phyloP scores from a whole-genome alignment of 2,888 invertebrate genomes.

The Epicampocera succincta region DNA sequence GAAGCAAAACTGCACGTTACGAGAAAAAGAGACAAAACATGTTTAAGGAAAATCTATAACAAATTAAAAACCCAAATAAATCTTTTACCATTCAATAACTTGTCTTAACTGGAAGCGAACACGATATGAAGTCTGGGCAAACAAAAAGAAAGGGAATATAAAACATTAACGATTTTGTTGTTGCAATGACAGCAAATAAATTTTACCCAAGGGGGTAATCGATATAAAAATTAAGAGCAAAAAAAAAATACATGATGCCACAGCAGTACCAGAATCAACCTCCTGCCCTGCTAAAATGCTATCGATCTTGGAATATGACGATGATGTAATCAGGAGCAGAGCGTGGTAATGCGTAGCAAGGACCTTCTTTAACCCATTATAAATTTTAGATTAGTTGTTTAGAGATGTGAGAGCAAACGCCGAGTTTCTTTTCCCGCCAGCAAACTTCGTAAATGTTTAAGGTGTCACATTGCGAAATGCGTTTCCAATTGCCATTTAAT shows the following conservation, averaged over 20 bases:
- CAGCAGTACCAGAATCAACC: constrained; percentile 4
- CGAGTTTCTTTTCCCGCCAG: not conserved
- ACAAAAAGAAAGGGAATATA: not conserved
- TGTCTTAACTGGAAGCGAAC: constrained; percentile 21
- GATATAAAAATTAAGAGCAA: constrained; percentile 71
- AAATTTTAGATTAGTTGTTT: constrained; percentile 42
- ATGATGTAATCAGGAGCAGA: constrained; percentile 68
- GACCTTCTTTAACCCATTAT: constrained; percentile 61
- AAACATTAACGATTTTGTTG: constrained; percentile 62
- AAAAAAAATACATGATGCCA: constrained; percentile 42
- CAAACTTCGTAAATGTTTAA: constrained; percentile 67
- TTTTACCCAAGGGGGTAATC: constrained; percentile 81
- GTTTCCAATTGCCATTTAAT: constrained; percentile 81
- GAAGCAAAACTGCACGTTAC: not conserved
- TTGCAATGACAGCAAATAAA: constrained; percentile 79
- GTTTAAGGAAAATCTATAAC: constrained; percentile 15
- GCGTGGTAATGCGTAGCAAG: not conserved
- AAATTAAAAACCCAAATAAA: constrained; percentile 55
- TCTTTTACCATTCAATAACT: constrained; percentile 64
- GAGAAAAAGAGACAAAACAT: constrained; percentile 9
- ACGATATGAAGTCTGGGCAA: constrained; percentile 41
- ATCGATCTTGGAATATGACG: constrained; percentile 62
- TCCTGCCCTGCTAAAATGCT: constrained; percentile 52
- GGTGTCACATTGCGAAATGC: constrained; percentile 76
- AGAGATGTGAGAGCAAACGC: constrained; percentile 68